Percentiles rank a stretch among this genome's conserved stretches.
phyloP scores from a whole-genome alignment of 1,140 invertebrate species.

The Heliconius hermathena region DNA sequence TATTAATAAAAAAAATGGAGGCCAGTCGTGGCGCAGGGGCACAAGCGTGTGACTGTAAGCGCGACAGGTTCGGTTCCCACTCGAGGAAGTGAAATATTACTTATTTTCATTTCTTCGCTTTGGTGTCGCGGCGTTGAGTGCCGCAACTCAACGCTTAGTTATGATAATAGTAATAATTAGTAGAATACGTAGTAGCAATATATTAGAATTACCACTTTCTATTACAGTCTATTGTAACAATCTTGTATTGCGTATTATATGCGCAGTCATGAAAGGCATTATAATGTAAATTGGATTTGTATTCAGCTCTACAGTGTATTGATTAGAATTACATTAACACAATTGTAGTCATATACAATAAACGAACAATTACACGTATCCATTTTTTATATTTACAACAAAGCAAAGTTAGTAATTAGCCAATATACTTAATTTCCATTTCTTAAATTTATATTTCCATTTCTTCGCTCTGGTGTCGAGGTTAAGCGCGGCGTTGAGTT shows the following conservation, averaged over 20 bases:
- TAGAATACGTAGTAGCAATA: background rate
- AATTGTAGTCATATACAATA: background rate
- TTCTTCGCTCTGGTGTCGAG: too few relatives aligned
- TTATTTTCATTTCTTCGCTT: too few relatives aligned
- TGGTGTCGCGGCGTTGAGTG: too few relatives aligned
- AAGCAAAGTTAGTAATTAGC: background rate
- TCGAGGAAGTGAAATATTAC: too few relatives aligned
- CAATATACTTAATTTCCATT: background rate
- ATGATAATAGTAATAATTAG: too few relatives aligned
- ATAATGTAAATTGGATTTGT: conserved; percentile 1
- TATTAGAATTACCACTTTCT: background rate
- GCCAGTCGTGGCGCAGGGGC: too few relatives aligned
- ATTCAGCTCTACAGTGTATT: background rate
- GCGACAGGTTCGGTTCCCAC: too few relatives aligned
- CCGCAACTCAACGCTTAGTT: too few relatives aligned
- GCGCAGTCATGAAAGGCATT: background rate
- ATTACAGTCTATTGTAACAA: background rate
- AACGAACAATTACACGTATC: background rate
- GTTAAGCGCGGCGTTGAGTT: too few relatives aligned
- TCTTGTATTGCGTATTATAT: background rate
- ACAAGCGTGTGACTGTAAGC: too few relatives aligned
- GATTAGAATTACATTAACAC: background rate
- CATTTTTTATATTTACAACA: background rate
- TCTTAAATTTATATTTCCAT: too few relatives aligned
- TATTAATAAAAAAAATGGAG: too few relatives aligned